phyloP scores from a whole-genome alignment of 2,113 vertebrate species.

The Bettongia penicillata region DNA sequence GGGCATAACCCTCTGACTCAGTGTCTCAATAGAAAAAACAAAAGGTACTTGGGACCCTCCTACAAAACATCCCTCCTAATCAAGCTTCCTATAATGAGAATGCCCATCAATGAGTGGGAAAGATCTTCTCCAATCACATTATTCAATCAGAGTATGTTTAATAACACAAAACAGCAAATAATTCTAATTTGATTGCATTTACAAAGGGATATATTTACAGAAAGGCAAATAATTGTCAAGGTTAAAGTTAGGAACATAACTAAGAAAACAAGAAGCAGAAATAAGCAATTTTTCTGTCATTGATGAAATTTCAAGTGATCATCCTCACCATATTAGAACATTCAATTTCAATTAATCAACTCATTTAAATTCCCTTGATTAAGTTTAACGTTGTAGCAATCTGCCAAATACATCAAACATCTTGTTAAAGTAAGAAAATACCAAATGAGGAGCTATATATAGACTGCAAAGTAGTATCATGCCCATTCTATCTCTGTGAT shows the following conservation, averaged over 20 bases:
- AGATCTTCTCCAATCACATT: too few relatives aligned
- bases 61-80: too few relatives aligned
- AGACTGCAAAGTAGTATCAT: constrained; percentile 51
- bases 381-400: constrained; percentile 12
- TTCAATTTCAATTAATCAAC: constrained; percentile 41
- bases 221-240: neutral
- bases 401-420: constrained; percentile 30
- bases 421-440: constrained; percentile 57
- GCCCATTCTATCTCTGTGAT: constrained; percentile 39
- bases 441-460: constrained; percentile 48
- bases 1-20: too few relatives aligned
- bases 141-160: too few relatives aligned
- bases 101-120: too few relatives aligned
- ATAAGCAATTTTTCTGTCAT: neutral
- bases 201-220: neutral
- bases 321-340: constrained; percentile 37
- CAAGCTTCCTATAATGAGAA: too few relatives aligned
- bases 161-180: too few relatives aligned
- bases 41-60: too few relatives aligned
- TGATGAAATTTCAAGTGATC: constrained; percentile 25
- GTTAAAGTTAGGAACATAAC: neutral
- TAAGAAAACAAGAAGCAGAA: constrained; percentile 28
- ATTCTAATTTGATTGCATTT: too few relatives aligned
- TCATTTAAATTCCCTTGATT: constrained; percentile 39
- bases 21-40: too few relatives aligned